Conservation (phyloP, 2,797 vertebrate species). For the Pseudotriccus pelzelni region DNA sequence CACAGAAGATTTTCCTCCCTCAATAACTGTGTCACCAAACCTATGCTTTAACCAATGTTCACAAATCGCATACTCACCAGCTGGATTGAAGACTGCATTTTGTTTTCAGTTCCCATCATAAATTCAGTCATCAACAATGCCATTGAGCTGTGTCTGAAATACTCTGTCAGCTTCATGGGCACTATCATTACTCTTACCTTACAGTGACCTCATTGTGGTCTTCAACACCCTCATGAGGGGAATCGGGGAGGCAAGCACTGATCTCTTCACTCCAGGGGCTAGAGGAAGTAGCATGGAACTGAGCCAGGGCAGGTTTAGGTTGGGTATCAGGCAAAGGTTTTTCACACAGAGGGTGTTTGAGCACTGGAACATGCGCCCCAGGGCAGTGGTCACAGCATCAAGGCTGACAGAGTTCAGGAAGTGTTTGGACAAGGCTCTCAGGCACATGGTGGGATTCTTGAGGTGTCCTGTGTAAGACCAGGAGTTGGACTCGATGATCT, state of each 20-base stretch:
- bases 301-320: background rate
- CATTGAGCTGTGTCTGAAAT: constrained; percentile 1
- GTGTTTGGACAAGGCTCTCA: background rate
- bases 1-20: background rate
- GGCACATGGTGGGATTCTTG: background rate
- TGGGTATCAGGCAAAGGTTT: background rate
- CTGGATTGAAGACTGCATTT: background rate
- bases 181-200: background rate
- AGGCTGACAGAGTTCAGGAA: background rate
- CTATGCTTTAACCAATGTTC: background rate
- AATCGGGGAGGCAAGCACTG: background rate
- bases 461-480: background rate
- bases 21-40: background rate
- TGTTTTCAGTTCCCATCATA: background rate
- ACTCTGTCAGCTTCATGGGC: background rate
- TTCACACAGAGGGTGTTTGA: rapidly evolving
- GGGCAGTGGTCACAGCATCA: background rate
- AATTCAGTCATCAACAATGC: background rate
- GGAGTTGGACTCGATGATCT: background rate
- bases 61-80: background rate
- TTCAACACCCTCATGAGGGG: background rate
- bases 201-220: background rate
- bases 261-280: background rate
- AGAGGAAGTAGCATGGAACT: background rate
- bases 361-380: background rate